A percentile compares a stretch with the other conserved stretches of the same genome.
phyloP scores from a whole-genome alignment of 2,888 invertebrate species.

The Plagodis pulveraria region DNA sequence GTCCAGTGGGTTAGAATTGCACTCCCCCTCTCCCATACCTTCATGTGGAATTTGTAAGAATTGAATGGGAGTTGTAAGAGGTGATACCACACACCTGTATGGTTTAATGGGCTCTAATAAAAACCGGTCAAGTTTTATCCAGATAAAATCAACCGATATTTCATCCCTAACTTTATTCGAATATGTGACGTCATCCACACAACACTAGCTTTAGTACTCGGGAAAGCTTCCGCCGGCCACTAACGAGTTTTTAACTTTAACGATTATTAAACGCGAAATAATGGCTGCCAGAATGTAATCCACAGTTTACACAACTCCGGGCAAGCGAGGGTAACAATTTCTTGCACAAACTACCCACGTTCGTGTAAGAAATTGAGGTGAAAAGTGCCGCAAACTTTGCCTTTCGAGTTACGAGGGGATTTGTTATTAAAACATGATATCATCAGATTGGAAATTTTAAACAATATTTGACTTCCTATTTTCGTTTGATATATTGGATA shows the following conservation, averaged over 20 bases:
- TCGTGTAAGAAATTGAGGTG: constrained; percentile 21
- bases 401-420: constrained; percentile 22
- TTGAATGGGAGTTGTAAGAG: no score
- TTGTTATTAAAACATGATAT: neutral
- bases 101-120: no score
- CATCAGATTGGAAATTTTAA: neutral
- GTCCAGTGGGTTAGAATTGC: no score
- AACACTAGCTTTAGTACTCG: constrained; percentile 17
- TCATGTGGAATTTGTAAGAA: no score
- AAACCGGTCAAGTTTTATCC: no score
- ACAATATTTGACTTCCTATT: no score
- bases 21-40: no score
- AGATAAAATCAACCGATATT: no score
- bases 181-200: constrained; percentile 11
- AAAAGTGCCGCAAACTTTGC: constrained; percentile 22
- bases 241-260: constrained; percentile 68
- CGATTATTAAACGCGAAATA: constrained; percentile 57
- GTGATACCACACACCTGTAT: no score
- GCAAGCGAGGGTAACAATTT: constrained; percentile 27
- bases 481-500: no score
- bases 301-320: constrained; percentile 32
- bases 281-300: constrained; percentile 39
- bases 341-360: constrained; percentile 12
- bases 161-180: neutral
- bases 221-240: constrained; percentile 30